A percentile compares a stretch with the other conserved stretches of the same genome.
phyloP scores from a whole-genome alignment of 2,113 vertebrate species.

The Dissostichus mawsoni region DNA sequence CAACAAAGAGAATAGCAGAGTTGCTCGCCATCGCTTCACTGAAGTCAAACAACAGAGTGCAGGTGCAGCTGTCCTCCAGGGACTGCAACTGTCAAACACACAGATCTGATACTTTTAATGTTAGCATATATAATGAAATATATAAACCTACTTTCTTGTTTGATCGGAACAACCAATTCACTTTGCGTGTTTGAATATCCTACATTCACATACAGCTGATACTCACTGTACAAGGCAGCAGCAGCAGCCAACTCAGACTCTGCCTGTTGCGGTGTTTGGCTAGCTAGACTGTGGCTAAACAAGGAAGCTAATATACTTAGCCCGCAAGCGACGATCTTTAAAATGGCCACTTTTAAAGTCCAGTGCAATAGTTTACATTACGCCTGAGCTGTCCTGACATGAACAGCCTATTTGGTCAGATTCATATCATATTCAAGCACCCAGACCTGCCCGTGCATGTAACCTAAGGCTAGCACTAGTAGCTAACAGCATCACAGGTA shows the following conservation, averaged over 20 bases:
- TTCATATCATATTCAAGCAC: too few species aligned
- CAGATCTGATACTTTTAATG: neutral
- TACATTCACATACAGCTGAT: neutral
- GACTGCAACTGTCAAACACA: slow-evolving; percentile 68
- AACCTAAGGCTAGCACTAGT: neutral
- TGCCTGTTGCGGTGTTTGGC: slow-evolving; percentile 57
- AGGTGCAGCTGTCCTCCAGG: slow-evolving; percentile 59
- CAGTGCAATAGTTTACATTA: neutral
- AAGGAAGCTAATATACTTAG: slow-evolving; percentile 54
- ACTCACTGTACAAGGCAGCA: neutral
- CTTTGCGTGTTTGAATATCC: neutral
- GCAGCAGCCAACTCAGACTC: slow-evolving; percentile 17
- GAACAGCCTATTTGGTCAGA: neutral
- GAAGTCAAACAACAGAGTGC: slow-evolving; percentile 5
- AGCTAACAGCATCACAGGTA: slow-evolving; percentile 47
- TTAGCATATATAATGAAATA: neutral
- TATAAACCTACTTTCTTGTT: rapidly evolving
- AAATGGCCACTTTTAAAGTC: neutral
- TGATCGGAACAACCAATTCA: neutral
- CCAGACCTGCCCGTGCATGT: neutral
- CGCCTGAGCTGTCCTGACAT: neutral
- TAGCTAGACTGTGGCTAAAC: slow-evolving; percentile 49
- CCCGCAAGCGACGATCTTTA: neutral
- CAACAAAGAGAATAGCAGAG: neutral
- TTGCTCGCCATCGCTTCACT: slow-evolving; percentile 19